Evolutionary conservation across 2,888 invertebrate species (phyloP).

Genomic region (Gryllus longicercus): DNA sequence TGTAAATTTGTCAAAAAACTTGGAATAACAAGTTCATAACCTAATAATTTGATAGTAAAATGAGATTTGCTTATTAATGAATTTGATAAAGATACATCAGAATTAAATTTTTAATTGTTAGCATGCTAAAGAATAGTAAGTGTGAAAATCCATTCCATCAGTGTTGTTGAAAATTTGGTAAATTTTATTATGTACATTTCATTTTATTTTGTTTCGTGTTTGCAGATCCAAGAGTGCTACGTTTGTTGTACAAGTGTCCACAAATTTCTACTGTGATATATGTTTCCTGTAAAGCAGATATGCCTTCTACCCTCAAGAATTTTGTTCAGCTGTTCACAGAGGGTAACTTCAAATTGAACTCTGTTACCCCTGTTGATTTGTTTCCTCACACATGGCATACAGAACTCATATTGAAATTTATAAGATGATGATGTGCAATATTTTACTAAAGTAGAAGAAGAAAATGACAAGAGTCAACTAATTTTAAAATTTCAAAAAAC

Average conservation of each 20-base stretch:
- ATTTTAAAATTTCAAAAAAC: too few relatives aligned
- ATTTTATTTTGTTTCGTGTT: slow-evolving; percentile 18
- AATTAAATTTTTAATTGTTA: not conserved
- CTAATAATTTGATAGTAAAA: too few relatives aligned
- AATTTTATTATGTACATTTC: not conserved
- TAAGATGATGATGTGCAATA: slow-evolving; percentile 34
- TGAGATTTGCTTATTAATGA: too few relatives aligned
- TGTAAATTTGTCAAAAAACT: too few relatives aligned
- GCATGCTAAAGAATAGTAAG: not conserved
- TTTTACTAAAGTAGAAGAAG: too few relatives aligned
- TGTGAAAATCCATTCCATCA: not conserved
- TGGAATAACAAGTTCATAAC: too few relatives aligned
- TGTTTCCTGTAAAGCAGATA: slow-evolving; percentile 54
- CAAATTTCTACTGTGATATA: slow-evolving; percentile 50
- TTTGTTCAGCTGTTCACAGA: slow-evolving; percentile 48
- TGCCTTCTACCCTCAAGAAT: slow-evolving; percentile 45
- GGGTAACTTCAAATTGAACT: slow-evolving; percentile 47
- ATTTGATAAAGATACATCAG: too few relatives aligned
- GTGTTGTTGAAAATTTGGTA: not conserved
- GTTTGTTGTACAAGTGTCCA: slow-evolving; percentile 46
- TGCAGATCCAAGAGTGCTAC: slow-evolving; percentile 44
- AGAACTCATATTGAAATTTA: slow-evolving; percentile 50
- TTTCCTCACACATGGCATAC: slow-evolving; percentile 55
- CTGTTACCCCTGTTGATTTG: slow-evolving; percentile 54
- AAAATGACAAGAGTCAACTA: too few relatives aligned